Conservation (phyloP, 2,113 vertebrate genomes). For the Caracal caracal region DNA sequence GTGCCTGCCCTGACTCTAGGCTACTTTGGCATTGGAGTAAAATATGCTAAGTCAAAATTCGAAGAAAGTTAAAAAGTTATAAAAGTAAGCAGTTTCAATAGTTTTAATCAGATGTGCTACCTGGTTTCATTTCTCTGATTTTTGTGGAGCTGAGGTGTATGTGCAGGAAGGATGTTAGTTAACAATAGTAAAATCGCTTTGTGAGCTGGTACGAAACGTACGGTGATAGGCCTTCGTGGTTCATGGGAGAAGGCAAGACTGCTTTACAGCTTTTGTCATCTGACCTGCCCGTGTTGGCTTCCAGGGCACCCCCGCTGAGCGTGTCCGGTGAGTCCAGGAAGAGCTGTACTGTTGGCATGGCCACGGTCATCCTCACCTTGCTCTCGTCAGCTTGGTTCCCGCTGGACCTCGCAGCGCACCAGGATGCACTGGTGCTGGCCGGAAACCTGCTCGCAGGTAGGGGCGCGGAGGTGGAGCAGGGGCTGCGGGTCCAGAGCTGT, state of each 20-base stretch:
- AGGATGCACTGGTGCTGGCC: slow-evolving; percentile 93
- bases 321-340: slow-evolving; percentile 87
- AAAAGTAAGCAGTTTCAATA: background rate
- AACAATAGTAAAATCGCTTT: rapidly evolving
- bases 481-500: background rate
- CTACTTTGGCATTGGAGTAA: background rate
- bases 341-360: slow-evolving; percentile 92
- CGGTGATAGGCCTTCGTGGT: background rate
- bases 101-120: background rate
- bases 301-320: slow-evolving; percentile 89
- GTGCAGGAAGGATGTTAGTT: background rate
- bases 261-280: background rate
- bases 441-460: slow-evolving; percentile 96
- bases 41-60: background rate
- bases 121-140: background rate
- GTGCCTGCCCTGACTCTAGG: background rate
- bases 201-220: background rate
- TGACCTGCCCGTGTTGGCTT: background rate
- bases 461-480: background rate
- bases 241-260: background rate
- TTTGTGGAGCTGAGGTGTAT: background rate
- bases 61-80: background rate
- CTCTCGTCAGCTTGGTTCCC: slow-evolving; percentile 98
- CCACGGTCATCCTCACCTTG: slow-evolving; percentile 93
- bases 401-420: slow-evolving; percentile 96